Base-by-base conservation (phyloP, 2,113 vertebrate species). In the Ovis canadensis region DNA sequence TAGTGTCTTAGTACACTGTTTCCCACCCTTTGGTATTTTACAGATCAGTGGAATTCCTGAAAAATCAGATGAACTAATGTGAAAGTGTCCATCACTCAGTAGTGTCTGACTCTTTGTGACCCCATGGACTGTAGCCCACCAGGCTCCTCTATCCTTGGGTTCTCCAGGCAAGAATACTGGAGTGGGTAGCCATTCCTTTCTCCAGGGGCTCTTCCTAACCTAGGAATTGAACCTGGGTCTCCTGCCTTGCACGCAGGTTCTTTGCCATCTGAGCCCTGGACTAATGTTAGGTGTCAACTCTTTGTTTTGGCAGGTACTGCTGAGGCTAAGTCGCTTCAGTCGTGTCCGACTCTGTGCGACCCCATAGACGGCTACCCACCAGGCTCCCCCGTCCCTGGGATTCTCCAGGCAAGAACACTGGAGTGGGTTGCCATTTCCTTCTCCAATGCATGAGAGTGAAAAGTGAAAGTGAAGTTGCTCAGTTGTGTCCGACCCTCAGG, bases 271-370 rank as follows among this genome's bases (percentile, higher is more conserved):
- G 67, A 25, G 10, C 10, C 67, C 21, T 43, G 71, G 71, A 27
- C 40, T 27, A 77, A 27, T 43, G 40, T 77, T 77, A 77, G 40
- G 40, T 77, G 40, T 85, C 64, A 33, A 57, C 45, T 55, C 54
- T 78, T 77, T 94, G 10, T 86, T 86, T 78, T 45, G 48, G 15
- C 2, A 78, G 78, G 93, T 33, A 55, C 36, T 55, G 60, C 60
- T 62, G 60, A 13, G 31, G 60, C 60, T 62, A 62, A 31, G 14
- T 33, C 0, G 1, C 29, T 33, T 62, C 14, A 33, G 14, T 62
- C 0, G 1, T 33, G 29, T 62, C 60, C 0, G 1, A 62, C 6
- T 62, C 29, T 62, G 60, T 31, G 60, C 0, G 6, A 31, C 29
- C 60, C 60, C 60, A 62, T 31, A 62, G 60, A 62, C 0, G 0